These are phyloP conservation scores for Henricia sp. DNA, from an alignment of 53 echinoderm and acorn worm species.

Conservation along the genomic window DNA sequence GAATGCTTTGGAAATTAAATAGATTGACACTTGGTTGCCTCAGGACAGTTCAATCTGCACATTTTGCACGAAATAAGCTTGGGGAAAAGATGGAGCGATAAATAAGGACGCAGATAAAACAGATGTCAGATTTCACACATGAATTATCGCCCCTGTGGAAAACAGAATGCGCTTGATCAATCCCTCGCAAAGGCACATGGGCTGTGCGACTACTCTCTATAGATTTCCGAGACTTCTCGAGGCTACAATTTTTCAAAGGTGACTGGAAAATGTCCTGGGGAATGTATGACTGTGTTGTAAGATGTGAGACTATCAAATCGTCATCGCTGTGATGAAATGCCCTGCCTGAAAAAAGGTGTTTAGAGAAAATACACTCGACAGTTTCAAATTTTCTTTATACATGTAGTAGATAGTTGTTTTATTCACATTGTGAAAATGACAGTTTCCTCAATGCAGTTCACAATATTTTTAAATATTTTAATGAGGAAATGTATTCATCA, in stretches of 20 bases:
- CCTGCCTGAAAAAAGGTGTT: constrained; percentile 16
- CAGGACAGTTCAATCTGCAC: not conserved
- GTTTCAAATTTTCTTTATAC: no score
- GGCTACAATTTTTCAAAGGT: not conserved
- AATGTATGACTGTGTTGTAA: not conserved
- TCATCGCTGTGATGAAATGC: not conserved
- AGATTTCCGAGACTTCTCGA: not conserved
- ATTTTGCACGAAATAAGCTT: not conserved
- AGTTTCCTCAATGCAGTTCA: no score
- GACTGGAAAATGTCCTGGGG: not conserved
- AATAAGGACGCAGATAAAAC: not conserved
- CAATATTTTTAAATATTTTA: no score
- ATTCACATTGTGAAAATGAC: no score
- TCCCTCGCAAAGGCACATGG: not conserved
- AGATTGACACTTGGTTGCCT: no score
- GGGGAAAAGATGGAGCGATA: constrained; percentile 15
- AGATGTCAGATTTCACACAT: constrained; percentile 20
- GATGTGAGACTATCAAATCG: no score
- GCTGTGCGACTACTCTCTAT: not conserved
- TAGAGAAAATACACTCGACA: constrained; percentile 21
- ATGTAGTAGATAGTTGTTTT: no score
- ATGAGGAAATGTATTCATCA: no score
- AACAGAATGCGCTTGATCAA: constrained; percentile 1
- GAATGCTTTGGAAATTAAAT: no score
- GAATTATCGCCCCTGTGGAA: constrained; percentile 3